A percentile compares a stretch with the other conserved stretches of the same genome.
phyloP scores from a whole-genome alignment of 2,888 invertebrate species.

The Drosophila lutescens region DNA sequence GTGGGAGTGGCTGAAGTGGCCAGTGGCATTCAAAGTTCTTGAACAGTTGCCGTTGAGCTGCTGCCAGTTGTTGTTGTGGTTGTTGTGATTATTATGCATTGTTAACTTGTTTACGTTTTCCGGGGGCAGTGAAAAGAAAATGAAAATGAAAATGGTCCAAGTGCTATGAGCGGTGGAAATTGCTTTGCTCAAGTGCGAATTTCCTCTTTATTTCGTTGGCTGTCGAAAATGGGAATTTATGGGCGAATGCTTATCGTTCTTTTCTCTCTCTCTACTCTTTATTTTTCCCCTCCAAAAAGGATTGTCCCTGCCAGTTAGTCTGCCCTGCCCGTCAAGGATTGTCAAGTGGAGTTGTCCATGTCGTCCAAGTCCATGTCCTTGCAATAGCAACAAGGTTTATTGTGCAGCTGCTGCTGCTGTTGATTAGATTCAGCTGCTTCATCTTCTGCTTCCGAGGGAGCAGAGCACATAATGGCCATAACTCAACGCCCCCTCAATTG shows the following conservation, averaged over 20 bases:
- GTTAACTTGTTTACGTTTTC: slow-evolving; percentile 17
- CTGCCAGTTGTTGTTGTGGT: slow-evolving; percentile 11
- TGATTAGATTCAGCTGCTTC: slow-evolving; percentile 29
- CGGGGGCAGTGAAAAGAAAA: slow-evolving; percentile 1
- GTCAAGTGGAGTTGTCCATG: slow-evolving; percentile 23
- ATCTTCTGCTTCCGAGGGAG: neutral
- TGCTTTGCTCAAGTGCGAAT: slow-evolving; percentile 16
- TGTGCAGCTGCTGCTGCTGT: slow-evolving; percentile 9
- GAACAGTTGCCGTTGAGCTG: slow-evolving; percentile 31
- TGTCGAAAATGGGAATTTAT: slow-evolving; percentile 38
- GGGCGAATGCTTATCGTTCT: slow-evolving; percentile 24
- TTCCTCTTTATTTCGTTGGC: neutral
- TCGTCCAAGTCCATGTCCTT: slow-evolving; percentile 26
- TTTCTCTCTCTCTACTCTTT: neutral
- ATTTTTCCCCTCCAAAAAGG: neutral
- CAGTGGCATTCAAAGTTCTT: slow-evolving; percentile 21
- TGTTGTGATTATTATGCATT: slow-evolving; percentile 36
- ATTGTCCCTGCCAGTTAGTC: slow-evolving; percentile 21
- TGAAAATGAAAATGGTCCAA: slow-evolving; percentile 3
- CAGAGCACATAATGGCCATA: slow-evolving; percentile 39
- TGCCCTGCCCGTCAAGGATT: slow-evolving; percentile 25
- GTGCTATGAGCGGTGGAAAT: slow-evolving; percentile 13
- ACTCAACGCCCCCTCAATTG: slow-evolving; percentile 23
- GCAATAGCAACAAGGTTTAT: slow-evolving; percentile 14
- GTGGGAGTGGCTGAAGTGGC: too few species aligned